Evolutionary conservation across 2,797 vertebrate genomes (phyloP), one percentile per base, ranked within the genome.

Genomic region (Sciurus vulgaris): DNA sequence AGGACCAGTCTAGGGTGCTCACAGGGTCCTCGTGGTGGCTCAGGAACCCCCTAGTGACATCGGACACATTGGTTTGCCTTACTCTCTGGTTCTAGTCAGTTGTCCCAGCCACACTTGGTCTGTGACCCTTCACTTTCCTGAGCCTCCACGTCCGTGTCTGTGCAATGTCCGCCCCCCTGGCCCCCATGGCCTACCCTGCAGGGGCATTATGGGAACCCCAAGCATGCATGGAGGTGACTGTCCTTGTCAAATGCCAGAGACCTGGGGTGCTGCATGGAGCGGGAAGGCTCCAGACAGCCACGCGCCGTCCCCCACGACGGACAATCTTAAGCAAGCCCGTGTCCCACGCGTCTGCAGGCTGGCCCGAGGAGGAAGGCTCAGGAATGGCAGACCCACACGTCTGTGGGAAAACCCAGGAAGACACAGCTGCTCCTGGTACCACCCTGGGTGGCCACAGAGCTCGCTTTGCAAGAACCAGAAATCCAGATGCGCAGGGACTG

Each of bases 321-420:
- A 30, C 38, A 47, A 79, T 22, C 5, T 4, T 56, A 18, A 33
- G 3, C 26, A 35, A 24, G 9, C 47, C 87, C 0, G 0, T 26
- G 17, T 89, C 10, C 72, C 11, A 6, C 74, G 69, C 54, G 1
- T 61, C 59, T 26, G 22, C 47, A 7, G n/a, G 33, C n/a, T 1
- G 2, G 24, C 4, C 33, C 22, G 59, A 17, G 70, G 41, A 33
- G 61, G 24, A 69, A 51, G 0, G 0, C 41, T 70, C 59, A 4
- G 69, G n/a, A 73, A 47, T 30, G 3, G 0, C 72, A 56, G 35
- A 59, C 7, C 41, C 61, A 0, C 17, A 24, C 0, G 0, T 77
- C 59, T 63, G 15, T 12, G 5, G 59, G 67, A 9, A 20, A 14
- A 17, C 7, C 33, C 24, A n/a, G 74, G 24, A 28, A 69, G 70